These are phyloP conservation scores for Sarotherodon lohbergeri DNA, from an alignment of 2,113 vertebrate species.

Conservation along the genomic window DNA sequence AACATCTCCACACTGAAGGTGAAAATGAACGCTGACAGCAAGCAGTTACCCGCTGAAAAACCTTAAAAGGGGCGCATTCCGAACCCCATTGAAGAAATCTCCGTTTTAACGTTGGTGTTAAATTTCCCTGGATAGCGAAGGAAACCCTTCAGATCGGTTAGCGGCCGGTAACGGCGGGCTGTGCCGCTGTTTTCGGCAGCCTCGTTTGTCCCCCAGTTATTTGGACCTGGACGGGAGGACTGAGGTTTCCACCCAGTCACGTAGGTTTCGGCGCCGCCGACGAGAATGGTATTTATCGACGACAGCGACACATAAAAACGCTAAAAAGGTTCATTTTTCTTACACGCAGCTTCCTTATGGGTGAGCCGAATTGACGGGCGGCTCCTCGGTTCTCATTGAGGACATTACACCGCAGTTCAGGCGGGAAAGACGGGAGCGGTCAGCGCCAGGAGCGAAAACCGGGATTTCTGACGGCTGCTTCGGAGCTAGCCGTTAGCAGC, in stretches of 20 bases:
- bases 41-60: not conserved
- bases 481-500: not conserved
- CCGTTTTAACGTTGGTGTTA: not conserved
- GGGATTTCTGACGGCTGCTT: not conserved
- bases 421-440: not conserved
- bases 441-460: not conserved
- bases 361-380: not conserved
- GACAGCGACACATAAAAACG: not conserved
- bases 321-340: not conserved
- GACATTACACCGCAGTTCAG: too few relatives aligned
- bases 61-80: not conserved
- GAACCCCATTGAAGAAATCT: not conserved
- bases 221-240: not conserved
- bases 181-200: not conserved
- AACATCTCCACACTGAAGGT: not conserved
- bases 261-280: not conserved
- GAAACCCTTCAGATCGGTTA: too few relatives aligned
- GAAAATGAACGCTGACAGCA: not conserved
- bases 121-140: not conserved
- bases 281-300: not conserved
- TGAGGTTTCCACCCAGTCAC: not conserved
- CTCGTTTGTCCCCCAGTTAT: accelerated
- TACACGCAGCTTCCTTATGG: not conserved
- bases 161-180: accelerated
- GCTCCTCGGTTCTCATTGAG: accelerated